Percentiles rank a stretch among this genome's conserved stretches.
Evolutionary conservation across 2,888 invertebrate genomes (phyloP).

Genomic region (Megamerina dolium): DNA sequence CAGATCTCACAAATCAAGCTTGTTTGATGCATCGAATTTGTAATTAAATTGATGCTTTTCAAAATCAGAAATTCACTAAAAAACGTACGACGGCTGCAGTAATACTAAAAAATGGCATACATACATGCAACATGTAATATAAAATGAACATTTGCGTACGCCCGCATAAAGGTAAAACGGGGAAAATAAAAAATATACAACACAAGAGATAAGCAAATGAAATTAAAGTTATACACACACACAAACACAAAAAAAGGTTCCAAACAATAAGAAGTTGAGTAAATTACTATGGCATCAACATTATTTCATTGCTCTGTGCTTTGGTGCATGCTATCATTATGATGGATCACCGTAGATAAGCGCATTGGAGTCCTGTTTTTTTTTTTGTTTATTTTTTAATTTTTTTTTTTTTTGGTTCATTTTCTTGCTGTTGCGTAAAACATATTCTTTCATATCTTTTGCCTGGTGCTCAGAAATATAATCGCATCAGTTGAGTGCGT

Average conservation of each 20-base stretch:
- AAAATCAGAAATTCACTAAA: constrained; percentile 2
- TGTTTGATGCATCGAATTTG: constrained; percentile 20
- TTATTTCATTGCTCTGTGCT: too few species aligned
- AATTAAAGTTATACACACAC: background rate
- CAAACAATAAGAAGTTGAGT: background rate
- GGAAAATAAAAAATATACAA: background rate
- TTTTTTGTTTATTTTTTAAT: too few species aligned
- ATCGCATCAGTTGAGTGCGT: constrained; percentile 37
- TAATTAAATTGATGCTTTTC: constrained; percentile 19
- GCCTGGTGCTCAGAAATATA: constrained; percentile 41
- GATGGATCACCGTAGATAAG: constrained; percentile 46
- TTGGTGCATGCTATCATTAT: constrained; percentile 22
- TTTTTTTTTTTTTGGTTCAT: too few species aligned
- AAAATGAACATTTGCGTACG: constrained; percentile 6
- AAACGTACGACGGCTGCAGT: background rate
- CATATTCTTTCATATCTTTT: too few species aligned
- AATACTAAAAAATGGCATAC: background rate
- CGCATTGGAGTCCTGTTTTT: constrained; percentile 6
- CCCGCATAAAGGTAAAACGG: constrained; percentile 3
- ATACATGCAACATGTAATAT: too few species aligned
- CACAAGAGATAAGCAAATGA: background rate
- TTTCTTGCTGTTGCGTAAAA: constrained; percentile 16
- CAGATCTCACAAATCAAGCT: background rate
- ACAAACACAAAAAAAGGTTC: background rate
- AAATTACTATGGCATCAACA: too few species aligned